phyloP scores from a whole-genome alignment of 2,888 invertebrate genomes.

The Trichacis sp. region DNA sequence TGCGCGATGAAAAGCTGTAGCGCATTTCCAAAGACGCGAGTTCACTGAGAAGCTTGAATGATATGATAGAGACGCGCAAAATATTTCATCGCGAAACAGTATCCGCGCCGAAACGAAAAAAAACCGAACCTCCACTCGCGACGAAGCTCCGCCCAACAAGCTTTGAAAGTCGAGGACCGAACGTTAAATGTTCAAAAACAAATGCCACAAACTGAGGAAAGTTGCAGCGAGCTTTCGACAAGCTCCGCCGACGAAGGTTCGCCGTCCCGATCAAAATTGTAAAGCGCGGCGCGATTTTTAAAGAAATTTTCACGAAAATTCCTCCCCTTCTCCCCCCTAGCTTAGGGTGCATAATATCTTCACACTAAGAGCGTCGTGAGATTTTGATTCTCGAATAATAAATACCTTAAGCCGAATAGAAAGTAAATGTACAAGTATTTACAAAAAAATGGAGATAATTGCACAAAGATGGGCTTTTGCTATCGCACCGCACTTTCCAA shows the following conservation, averaged over 20 bases:
- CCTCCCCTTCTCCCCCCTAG: no score
- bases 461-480: constrained; percentile 30
- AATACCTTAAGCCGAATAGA: constrained; percentile 19
- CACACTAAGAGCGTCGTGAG: no score
- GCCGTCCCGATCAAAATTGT: neutral
- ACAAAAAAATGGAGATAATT: constrained; percentile 38
- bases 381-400: neutral
- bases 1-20: neutral
- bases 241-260: constrained; percentile 1
- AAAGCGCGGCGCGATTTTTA: neutral
- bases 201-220: constrained; percentile 32
- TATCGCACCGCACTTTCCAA: constrained; percentile 5
- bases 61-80: neutral
- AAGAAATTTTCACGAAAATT: no score
- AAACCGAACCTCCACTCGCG: constrained; percentile 5
- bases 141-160: neutral
- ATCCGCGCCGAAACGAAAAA: constrained; percentile 11
- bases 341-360: no score
- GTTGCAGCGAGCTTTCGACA: constrained; percentile 9
- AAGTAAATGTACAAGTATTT: constrained; percentile 37
- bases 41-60: neutral
- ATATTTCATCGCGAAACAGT: constrained; percentile 3
- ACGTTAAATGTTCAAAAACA: neutral
- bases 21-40: no score
- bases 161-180: constrained; percentile 5